A percentile compares a stretch with the other conserved stretches of the same genome.
These are phyloP conservation scores for Portevinia maculata DNA, from an alignment of 2,888 invertebrate genomes.

Conservation along the genomic window DNA sequence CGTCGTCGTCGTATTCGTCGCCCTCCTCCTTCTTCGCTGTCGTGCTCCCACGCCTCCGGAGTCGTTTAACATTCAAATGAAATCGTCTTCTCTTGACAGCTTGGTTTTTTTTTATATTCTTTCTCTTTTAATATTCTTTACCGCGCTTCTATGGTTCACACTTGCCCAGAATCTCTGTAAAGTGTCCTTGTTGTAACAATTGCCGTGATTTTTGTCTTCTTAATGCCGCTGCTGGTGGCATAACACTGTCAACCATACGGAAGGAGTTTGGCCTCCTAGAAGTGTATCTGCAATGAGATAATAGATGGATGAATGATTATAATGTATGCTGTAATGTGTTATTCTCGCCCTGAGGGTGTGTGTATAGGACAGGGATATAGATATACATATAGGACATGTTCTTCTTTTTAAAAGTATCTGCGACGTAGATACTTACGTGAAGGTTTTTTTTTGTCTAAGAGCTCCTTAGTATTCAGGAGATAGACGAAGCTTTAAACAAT, in stretches of 20 bases:
- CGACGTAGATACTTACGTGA: slow-evolving; percentile 20
- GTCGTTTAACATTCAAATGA: slow-evolving; percentile 81
- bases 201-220: slow-evolving; percentile 70
- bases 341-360: slow-evolving; percentile 52
- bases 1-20: slow-evolving; percentile 51
- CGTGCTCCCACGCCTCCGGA: slow-evolving; percentile 78
- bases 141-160: slow-evolving; percentile 67
- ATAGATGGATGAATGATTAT: slow-evolving; percentile 72
- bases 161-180: slow-evolving; percentile 49
- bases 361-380: slow-evolving; percentile 40
- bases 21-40: slow-evolving; percentile 66
- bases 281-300: slow-evolving; percentile 77
- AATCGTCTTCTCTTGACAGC: slow-evolving; percentile 59
- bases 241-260: slow-evolving; percentile 56
- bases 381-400: not conserved
- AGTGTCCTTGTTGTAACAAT: slow-evolving; percentile 73
- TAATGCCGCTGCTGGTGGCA: slow-evolving; percentile 45
- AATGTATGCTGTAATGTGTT: slow-evolving; percentile 71
- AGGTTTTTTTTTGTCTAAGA: not conserved
- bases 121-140: slow-evolving; percentile 58
- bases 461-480: not conserved
- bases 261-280: slow-evolving; percentile 45
- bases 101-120: slow-evolving; percentile 18
- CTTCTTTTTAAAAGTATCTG: slow-evolving; percentile 30
- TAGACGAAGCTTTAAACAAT: slow-evolving; percentile 75